phyloP scores from a whole-genome alignment of 2,113 vertebrate genomes.

The Apeltes quadracus region DNA sequence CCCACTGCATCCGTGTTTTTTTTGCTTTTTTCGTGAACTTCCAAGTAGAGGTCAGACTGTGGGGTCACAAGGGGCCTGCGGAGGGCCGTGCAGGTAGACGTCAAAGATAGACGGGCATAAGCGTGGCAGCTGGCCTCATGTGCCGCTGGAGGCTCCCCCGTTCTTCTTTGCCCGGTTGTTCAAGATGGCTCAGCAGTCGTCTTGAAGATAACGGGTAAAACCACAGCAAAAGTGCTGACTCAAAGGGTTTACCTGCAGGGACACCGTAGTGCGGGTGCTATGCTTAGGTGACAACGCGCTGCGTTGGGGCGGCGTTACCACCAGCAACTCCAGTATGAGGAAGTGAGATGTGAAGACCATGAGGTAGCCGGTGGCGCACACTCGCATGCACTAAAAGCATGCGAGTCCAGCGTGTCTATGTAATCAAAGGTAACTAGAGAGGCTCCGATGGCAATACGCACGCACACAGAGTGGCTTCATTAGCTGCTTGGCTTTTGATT shows the following conservation, averaged over 20 bases:
- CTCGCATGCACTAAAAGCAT: neutral
- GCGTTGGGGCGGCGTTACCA: neutral
- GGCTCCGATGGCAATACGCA: neutral
- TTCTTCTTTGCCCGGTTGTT: neutral
- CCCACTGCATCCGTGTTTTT: conserved; percentile 50
- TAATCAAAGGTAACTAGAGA: neutral
- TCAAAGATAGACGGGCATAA: conserved; percentile 47
- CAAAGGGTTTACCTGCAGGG: neutral
- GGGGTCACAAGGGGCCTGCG: conserved; percentile 43
- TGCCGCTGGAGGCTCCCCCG: too few species aligned
- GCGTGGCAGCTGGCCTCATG: conserved; percentile 3
- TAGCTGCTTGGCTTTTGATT: neutral
- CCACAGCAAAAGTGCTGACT: too few species aligned
- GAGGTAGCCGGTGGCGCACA: neutral
- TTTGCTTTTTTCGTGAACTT: conserved; percentile 59
- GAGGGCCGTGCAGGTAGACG: conserved; percentile 45
- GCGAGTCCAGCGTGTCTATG: too few species aligned
- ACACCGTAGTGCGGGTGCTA: neutral
- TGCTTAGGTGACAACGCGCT: neutral
- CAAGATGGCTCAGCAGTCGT: neutral
- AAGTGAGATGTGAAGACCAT: neutral
- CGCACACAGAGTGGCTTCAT: neutral
- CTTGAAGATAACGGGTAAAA: neutral
- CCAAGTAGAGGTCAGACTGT: conserved; percentile 52
- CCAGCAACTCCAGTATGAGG: neutral